These are phyloP conservation scores for Pelochelys cantorii DNA, from an alignment of 2,797 vertebrate species.

Conservation along the genomic window DNA sequence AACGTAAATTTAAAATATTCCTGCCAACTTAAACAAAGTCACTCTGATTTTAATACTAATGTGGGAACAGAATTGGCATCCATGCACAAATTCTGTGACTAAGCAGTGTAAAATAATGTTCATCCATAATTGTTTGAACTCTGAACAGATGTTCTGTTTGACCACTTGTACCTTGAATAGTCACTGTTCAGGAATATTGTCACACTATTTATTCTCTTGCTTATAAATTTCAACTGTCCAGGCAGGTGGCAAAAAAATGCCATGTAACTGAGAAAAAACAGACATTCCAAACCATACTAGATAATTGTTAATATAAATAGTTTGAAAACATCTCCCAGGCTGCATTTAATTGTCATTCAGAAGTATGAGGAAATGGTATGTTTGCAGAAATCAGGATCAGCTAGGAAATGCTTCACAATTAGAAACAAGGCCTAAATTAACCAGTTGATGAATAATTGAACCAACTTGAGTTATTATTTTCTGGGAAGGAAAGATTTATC, in stretches of 20 bases:
- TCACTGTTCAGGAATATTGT: neutral
- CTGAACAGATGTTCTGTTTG: neutral
- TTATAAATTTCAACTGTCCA: neutral
- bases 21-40: accelerated
- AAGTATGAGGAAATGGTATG: neutral
- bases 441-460: neutral
- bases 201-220: neutral
- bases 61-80: neutral
- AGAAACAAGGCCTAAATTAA: neutral
- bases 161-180: neutral
- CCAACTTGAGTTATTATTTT: neutral
- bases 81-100: neutral
- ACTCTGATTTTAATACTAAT: neutral
- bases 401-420: neutral
- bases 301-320: neutral
- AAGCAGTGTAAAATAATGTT: neutral
- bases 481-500: neutral
- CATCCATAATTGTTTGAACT: neutral
- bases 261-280: neutral
- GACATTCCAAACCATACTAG: neutral
- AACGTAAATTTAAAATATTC: neutral
- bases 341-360: neutral
- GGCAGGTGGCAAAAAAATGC: accelerated
- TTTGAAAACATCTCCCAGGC: neutral
- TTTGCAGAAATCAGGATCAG: neutral